phyloP scores from a whole-genome alignment of 2,797 vertebrate species.

The Acanthiza pusilla region DNA sequence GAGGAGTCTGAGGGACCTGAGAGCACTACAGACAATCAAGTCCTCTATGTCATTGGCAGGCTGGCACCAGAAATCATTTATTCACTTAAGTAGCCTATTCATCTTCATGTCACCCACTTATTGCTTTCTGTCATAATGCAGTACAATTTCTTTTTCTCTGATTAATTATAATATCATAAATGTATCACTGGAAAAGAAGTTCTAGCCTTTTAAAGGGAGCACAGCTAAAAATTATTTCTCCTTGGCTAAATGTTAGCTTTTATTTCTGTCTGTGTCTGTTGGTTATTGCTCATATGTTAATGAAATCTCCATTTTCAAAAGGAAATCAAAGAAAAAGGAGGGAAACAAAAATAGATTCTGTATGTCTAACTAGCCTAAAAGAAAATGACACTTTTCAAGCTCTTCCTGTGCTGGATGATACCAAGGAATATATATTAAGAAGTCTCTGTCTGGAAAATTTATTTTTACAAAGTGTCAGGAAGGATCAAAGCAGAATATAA shows the following conservation, averaged over 20 bases:
- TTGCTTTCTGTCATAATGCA: slow-evolving; percentile 19
- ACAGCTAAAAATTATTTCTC: neutral
- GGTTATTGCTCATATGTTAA: neutral
- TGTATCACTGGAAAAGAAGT: neutral
- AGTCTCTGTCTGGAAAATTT: neutral
- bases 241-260: neutral
- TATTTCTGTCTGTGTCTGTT: neutral
- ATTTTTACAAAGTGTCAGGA: neutral
- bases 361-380: neutral
- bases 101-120: neutral
- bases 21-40: neutral
- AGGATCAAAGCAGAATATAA: neutral
- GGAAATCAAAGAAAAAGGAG: neutral
- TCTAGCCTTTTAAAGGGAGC: neutral
- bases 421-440: neutral
- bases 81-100: neutral
- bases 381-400: neutral
- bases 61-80: slow-evolving; percentile 25
- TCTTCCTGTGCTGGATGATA: neutral
- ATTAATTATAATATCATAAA: neutral
- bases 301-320: neutral
- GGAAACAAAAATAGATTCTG: neutral
- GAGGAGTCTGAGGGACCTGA: neutral
- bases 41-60: neutral
- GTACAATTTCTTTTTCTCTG: neutral